phyloP scores from a whole-genome alignment of 2,113 vertebrate genomes.

The Loxodonta africana region DNA sequence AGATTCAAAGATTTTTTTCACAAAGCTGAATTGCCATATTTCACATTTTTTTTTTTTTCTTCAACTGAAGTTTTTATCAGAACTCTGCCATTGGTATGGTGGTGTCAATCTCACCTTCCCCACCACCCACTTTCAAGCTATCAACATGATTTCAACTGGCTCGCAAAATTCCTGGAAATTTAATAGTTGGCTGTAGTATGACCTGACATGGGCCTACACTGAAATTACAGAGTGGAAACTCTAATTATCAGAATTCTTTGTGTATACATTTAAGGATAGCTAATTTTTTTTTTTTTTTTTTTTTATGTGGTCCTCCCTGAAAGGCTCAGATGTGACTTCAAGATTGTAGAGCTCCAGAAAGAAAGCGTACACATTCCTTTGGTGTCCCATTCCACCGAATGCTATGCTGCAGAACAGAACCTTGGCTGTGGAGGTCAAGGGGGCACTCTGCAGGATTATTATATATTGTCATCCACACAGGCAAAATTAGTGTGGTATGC shows the following conservation, averaged over 20 bases:
- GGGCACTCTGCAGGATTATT: not conserved
- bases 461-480: not conserved
- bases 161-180: constrained; percentile 71
- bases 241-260: constrained; percentile 59
- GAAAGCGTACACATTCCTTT: not conserved
- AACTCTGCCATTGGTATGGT: not conserved
- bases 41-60: not conserved
- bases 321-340: constrained; percentile 15
- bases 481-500: constrained; percentile 1
- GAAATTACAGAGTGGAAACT: constrained; percentile 56
- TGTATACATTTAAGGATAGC: not conserved
- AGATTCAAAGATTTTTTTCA: constrained; percentile 51
- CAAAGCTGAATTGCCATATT: constrained; percentile 19
- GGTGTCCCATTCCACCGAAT: not conserved
- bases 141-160: constrained; percentile 50
- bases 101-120: not conserved
- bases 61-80: not conserved
- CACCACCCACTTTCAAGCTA: constrained; percentile 1
- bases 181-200: constrained; percentile 50
- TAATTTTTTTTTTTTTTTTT: no score
- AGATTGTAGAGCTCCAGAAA: not conserved
- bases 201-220: not conserved
- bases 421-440: constrained; percentile 4
- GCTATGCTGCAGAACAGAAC: not conserved
- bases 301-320: not conserved